phyloP scores from a whole-genome alignment of 1,140 invertebrate genomes.

The roundworm (Caenorhabditis elegans) region DNA sequence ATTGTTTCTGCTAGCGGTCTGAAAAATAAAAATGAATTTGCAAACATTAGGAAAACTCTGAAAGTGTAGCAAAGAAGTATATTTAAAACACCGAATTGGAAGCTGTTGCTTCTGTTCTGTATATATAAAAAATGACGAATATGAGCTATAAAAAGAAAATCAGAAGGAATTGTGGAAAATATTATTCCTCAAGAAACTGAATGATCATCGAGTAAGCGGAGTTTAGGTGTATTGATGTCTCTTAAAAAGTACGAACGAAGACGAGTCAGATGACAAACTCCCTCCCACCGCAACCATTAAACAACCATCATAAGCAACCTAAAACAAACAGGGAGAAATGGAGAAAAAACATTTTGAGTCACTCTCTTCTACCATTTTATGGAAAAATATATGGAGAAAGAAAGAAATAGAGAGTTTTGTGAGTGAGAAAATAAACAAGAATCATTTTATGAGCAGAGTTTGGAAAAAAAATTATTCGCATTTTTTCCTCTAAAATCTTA shows the following conservation, averaged over 20 bases:
- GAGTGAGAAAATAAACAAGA: slow-evolving; percentile 17
- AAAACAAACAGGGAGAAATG: slow-evolving; percentile 2
- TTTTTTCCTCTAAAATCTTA: no score
- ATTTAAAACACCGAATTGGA: no score
- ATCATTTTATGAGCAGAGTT: no score
- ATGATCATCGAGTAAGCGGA: not conserved
- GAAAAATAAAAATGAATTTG: not conserved
- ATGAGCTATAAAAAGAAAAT: no score
- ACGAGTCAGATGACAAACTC: not conserved
- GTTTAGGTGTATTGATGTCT: not conserved
- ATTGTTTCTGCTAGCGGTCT: not conserved
- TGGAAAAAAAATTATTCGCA: not conserved
- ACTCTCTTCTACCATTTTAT: not conserved
- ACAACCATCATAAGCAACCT: not conserved
- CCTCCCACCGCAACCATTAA: not conserved
- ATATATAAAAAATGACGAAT: no score
- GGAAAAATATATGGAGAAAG: no score
- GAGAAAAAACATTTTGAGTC: not conserved
- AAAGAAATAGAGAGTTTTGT: not conserved
- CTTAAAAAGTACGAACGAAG: not conserved
- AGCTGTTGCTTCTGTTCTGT: no score
- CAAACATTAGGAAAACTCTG: no score
- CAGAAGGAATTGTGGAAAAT: no score
- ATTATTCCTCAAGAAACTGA: not conserved
- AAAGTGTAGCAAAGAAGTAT: no score